Percentiles rank a stretch among this genome's conserved stretches.
These are phyloP conservation scores for Pteruthius melanotis DNA, from an alignment of 2,113 vertebrate genomes.

Conservation along the genomic window DNA sequence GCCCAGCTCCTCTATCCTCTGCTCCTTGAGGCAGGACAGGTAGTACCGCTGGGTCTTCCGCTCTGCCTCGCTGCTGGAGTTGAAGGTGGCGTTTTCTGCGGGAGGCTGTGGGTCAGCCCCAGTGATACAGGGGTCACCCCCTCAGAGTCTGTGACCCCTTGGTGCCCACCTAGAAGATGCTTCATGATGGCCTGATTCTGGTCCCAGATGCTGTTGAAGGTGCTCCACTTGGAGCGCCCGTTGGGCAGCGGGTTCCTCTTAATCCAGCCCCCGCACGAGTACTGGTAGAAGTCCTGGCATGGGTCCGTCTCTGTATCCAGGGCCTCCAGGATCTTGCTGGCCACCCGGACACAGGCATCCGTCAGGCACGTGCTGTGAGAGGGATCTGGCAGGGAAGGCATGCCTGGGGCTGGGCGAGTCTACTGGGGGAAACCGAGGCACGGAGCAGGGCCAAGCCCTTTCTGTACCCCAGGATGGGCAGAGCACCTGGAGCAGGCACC, in stretches of 20 bases:
- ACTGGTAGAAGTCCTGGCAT: slow-evolving; percentile 97
- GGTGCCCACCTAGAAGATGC: slow-evolving; percentile 86
- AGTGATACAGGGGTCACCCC: not conserved
- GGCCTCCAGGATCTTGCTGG: slow-evolving; percentile 91
- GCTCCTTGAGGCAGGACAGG: slow-evolving; percentile 91
- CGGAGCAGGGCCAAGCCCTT: not conserved
- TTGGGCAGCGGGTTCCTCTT: slow-evolving; percentile 92
- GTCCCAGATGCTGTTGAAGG: slow-evolving; percentile 97
- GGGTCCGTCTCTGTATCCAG: slow-evolving; percentile 85
- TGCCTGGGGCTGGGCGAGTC: not conserved
- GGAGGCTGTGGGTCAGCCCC: not conserved
- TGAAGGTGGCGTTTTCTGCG: slow-evolving; percentile 90
- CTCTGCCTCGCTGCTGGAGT: slow-evolving; percentile 94
- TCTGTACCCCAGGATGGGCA: not conserved
- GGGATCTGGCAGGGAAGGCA: slow-evolving; percentile 71
- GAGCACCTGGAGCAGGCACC: not conserved
- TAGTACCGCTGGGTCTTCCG: slow-evolving; percentile 93
- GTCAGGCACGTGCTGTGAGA: slow-evolving; percentile 86
- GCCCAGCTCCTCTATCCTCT: slow-evolving; percentile 88
- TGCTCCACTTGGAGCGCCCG: slow-evolving; percentile 93
- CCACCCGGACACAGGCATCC: slow-evolving; percentile 87
- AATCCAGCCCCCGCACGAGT: slow-evolving; percentile 94
- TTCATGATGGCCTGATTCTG: slow-evolving; percentile 97
- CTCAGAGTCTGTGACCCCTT: not conserved
- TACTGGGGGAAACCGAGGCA: not conserved